Base-by-base conservation (phyloP, 2,888 invertebrate genomes). In the Heterodera filipjevi region DNA sequence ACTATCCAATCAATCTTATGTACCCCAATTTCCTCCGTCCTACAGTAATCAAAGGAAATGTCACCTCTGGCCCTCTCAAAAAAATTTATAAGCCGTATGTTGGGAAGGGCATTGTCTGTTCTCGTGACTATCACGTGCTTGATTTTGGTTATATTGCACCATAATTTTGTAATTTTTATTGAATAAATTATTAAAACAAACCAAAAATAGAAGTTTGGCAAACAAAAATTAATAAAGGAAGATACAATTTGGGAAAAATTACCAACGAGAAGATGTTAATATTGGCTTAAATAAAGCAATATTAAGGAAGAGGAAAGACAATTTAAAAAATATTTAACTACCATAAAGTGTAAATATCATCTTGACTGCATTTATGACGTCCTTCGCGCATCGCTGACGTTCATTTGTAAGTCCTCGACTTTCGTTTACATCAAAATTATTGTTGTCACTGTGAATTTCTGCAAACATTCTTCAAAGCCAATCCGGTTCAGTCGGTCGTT, bases 51-150 rank as follows among this genome's bases (percentile, higher is more conserved):
- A 33, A 72, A 22, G 72, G 72, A 10, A 8, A 32, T 1, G 39
- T 72, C 8, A 6, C 35, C 1, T 33, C 72, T 0, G 32, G 32
- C 33, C 44, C 72, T 2, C 39, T 46, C n/a, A 46, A 10, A 72
- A n/a, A 72, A n/a, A 72, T 46, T 22, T 72, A 72, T 46, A 32
- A 64, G n/a, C 72, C 72, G n/a, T 73, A 64, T 27, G 73, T 73
- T 12, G 49, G 73, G 1, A 73, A 73, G 27, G 73, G 73, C 1
- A 27, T 73, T 46, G 27, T 73, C 27, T 33, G 73, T 0, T 64
- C 46, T 5, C 35, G 49, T 22, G 49, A 73, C 16, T 73, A 27
- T 49, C 33, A 2, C n/a, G 73, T 73, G 19, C 35, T 73, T 10
- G 73, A n/a, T 44, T 72, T 72, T 72, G 44, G 72, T 12, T 35